Conservation (phyloP, 1,140 invertebrate genomes). For the roundworm (Caenorhabditis elegans) region WBcel235 BX284602.5:11789501-11790000, state of each 20-base stretch:
- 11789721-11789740: background rate
- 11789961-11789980: background rate
- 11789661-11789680: too few relatives aligned
- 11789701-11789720: constrained; percentile 1
- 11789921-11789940: constrained; percentile 10
- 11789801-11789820: background rate
- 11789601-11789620: too few relatives aligned
- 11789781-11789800: background rate
- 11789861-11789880: constrained; percentile 14
- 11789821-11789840: background rate
- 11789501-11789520: too few relatives aligned
- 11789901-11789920: constrained; percentile 33
- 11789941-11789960: constrained; percentile 16
- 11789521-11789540: too few relatives aligned
- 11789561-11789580: too few relatives aligned
- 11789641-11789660: too few relatives aligned
- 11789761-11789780: constrained; percentile 15
- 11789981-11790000: too few relatives aligned
- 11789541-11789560: too few relatives aligned
- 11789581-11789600: too few relatives aligned
- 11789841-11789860: constrained; percentile 13
- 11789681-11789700: too few relatives aligned
- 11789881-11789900: constrained; percentile 28
- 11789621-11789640: too few relatives aligned
- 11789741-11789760: background rate